Evolutionary conservation across 2,797 vertebrate species (phyloP).

Genomic region (Neosilurus hyrtlii): DNA sequence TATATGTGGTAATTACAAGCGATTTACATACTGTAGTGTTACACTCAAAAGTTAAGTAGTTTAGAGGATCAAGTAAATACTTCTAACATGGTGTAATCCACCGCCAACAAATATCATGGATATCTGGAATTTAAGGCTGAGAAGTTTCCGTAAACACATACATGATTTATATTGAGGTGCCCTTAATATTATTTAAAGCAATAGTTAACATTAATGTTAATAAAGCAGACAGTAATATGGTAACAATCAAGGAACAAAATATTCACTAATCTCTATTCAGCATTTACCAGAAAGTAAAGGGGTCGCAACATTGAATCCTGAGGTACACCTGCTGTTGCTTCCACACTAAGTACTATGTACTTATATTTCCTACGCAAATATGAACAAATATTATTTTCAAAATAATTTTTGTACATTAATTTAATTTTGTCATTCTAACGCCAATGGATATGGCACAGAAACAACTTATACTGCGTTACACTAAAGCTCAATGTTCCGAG

Average conservation of each 20-base stretch:
- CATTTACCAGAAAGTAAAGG: background rate
- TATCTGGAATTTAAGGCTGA: background rate
- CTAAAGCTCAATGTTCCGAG: too few relatives aligned
- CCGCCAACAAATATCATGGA: background rate
- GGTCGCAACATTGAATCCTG: background rate
- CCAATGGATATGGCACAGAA: too few relatives aligned
- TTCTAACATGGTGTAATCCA: background rate
- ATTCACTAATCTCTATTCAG: background rate
- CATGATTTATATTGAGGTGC: background rate
- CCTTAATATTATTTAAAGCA: background rate
- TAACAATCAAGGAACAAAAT: background rate
- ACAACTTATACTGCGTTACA: background rate
- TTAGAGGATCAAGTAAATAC: background rate
- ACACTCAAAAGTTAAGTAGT: background rate
- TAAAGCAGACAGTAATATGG: background rate
- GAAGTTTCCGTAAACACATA: background rate
- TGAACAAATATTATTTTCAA: background rate
- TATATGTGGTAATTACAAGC: background rate
- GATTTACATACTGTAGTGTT: background rate
- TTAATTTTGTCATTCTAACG: background rate
- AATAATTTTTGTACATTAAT: background rate
- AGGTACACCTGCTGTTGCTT: background rate
- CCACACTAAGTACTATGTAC: background rate
- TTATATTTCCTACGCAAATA: background rate
- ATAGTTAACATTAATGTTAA: background rate